These are phyloP conservation scores for Himalopsyche tibetana DNA, from an alignment of 2,888 invertebrate species.

Conservation along the genomic window DNA sequence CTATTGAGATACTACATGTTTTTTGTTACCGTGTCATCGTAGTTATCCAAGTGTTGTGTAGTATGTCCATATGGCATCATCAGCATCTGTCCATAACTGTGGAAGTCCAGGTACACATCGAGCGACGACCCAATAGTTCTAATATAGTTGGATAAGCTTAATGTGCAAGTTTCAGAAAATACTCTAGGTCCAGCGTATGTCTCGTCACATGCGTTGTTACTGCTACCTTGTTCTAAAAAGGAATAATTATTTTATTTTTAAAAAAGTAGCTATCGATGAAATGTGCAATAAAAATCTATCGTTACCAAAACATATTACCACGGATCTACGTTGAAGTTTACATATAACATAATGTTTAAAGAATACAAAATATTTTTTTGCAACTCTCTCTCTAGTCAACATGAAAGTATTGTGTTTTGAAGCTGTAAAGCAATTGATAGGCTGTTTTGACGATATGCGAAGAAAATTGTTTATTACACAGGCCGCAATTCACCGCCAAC, in stretches of 20 bases:
- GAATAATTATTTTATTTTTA: background rate
- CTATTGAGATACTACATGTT: no score
- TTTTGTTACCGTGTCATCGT: slow-evolving; percentile 71
- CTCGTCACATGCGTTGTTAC: slow-evolving; percentile 73
- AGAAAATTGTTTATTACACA: no score
- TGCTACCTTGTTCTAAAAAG: slow-evolving; percentile 71
- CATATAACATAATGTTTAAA: no score
- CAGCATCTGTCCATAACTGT: slow-evolving; percentile 78
- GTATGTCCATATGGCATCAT: slow-evolving; percentile 75
- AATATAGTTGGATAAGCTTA: slow-evolving; percentile 72
- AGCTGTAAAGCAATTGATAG: no score
- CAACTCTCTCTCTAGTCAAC: no score
- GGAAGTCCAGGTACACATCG: slow-evolving; percentile 77
- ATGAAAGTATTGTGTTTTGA: no score
- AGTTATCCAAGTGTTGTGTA: slow-evolving; percentile 70
- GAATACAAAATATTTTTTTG: no score
- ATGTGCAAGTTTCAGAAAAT: slow-evolving; percentile 78
- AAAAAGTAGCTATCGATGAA: background rate
- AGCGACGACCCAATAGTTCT: slow-evolving; percentile 68
- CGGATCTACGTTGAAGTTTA: no score
- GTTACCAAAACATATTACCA: no score
- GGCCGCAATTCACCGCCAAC: no score
- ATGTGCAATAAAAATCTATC: no score
- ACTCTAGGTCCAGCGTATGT: slow-evolving; percentile 75
- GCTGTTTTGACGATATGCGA: no score